Percentiles rank a stretch among this genome's conserved stretches.
phyloP scores from a whole-genome alignment of 2,888 invertebrate species.

The Hypena proboscidalis region DNA sequence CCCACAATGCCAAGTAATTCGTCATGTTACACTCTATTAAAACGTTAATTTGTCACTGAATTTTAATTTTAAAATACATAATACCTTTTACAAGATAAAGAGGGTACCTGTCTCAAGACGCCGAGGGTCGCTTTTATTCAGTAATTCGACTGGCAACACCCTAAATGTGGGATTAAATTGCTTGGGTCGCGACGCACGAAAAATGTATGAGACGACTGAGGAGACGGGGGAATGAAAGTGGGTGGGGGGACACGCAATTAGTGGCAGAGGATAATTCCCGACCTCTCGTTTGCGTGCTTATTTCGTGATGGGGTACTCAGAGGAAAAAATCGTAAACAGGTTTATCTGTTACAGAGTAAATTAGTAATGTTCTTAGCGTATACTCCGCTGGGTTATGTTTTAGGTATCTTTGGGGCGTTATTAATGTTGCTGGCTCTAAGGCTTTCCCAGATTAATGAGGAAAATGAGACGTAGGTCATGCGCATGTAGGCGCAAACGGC shows the following conservation, averaged over 20 bases:
- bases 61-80: conserved; percentile 39
- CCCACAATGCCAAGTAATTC: conserved; percentile 11
- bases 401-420: neutral
- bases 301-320: conserved; percentile 29
- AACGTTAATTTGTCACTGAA: conserved; percentile 25
- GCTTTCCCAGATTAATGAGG: too few species aligned
- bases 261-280: conserved; percentile 45
- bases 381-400: conserved; percentile 1
- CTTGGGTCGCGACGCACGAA: conserved; percentile 50
- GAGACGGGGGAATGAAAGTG: conserved; percentile 19
- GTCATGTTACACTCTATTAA: conserved; percentile 16
- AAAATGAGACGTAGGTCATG: too few species aligned
- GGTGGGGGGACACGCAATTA: conserved; percentile 45
- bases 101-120: conserved; percentile 42
- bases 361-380: conserved; percentile 14
- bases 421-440: too few species aligned
- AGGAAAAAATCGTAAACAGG: conserved; percentile 37
- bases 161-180: conserved; percentile 60
- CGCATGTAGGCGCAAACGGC: too few species aligned
- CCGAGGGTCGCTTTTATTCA: conserved; percentile 50
- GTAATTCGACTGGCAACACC: conserved; percentile 48
- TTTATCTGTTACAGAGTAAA: conserved; percentile 28
- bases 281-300: conserved; percentile 47
- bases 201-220: conserved; percentile 53
- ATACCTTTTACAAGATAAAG: conserved; percentile 44